A percentile compares a stretch with the other conserved stretches of the same genome.
Conservation (phyloP, 2,113 vertebrate species). For the Pseudorasbora parva region DNA sequence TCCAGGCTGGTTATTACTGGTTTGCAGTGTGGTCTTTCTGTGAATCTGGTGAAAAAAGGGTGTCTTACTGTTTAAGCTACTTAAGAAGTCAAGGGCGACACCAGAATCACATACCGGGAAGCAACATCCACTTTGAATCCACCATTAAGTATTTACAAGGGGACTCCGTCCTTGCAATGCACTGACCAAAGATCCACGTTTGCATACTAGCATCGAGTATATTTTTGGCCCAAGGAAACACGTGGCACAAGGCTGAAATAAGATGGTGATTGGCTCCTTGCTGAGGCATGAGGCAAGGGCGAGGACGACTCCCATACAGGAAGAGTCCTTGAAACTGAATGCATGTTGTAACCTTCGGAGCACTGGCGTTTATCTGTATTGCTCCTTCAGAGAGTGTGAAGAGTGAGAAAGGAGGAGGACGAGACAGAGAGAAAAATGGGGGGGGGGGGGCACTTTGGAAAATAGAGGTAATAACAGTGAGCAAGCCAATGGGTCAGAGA, state of each 20-base stretch:
- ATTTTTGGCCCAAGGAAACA: background rate
- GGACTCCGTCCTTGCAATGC: background rate
- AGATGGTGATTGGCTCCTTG: constrained; percentile 19
- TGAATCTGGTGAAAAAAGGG: background rate
- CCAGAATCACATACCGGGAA: background rate
- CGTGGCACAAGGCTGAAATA: background rate
- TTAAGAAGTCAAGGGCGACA: background rate
- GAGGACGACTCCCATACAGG: constrained; percentile 24
- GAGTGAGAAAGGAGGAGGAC: background rate
- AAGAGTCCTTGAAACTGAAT: constrained; percentile 31
- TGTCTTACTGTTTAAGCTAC: background rate
- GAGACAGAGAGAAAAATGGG: constrained; percentile 5
- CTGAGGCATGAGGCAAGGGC: background rate
- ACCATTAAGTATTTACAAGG: constrained; percentile 10
- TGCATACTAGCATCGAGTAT: background rate
- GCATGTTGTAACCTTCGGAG: constrained; percentile 35
- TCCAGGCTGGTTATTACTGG: background rate
- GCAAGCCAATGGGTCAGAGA: constrained; percentile 20
- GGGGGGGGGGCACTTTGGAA: background rate
- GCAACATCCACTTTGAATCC: constrained; percentile 3
- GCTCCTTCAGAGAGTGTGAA: constrained; percentile 15
- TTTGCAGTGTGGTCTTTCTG: background rate
- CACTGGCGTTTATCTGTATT: constrained; percentile 1
- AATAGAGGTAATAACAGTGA: constrained; percentile 75
- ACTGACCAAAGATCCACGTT: background rate